A percentile compares a stretch with the other conserved stretches of the same genome.
These are phyloP conservation scores for Aleiodes testaceus DNA, from an alignment of 2,888 invertebrate genomes.

Conservation along the genomic window DNA sequence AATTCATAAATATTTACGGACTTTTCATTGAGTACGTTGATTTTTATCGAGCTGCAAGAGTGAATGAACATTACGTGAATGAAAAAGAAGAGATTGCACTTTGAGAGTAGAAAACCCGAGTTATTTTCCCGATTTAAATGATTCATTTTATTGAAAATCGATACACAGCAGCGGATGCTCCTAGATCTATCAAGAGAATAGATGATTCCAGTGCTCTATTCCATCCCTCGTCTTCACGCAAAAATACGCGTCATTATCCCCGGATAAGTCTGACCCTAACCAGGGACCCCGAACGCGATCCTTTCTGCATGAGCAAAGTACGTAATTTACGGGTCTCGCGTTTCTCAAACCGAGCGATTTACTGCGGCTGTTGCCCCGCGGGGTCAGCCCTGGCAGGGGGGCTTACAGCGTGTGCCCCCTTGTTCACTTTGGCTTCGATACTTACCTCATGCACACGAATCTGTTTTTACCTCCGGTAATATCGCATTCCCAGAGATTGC, in stretches of 20 bases:
- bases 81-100: not conserved
- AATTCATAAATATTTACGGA: conserved; percentile 20
- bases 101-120: not conserved
- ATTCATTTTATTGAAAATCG: conserved; percentile 36
- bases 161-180: conserved; percentile 45
- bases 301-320: conserved; percentile 66
- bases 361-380: conserved; percentile 62
- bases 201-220: conserved; percentile 58
- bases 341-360: conserved; percentile 66
- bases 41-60: not conserved
- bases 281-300: conserved; percentile 63
- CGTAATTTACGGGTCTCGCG: conserved; percentile 68
- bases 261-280: conserved; percentile 54
- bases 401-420: conserved; percentile 49
- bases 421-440: conserved; percentile 13
- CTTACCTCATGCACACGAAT: conserved; percentile 28
- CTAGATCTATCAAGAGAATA: conserved; percentile 63
- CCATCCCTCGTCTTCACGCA: conserved; percentile 46
- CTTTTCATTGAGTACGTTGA: not conserved
- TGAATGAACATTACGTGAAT: conserved; percentile 14
- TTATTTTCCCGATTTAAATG: not conserved
- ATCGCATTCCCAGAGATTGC: conserved; percentile 15
- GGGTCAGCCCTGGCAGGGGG: conserved; percentile 66
- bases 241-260: conserved; percentile 61
- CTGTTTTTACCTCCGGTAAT: conserved; percentile 10